A percentile compares a stretch with the other conserved stretches of the same genome.
Evolutionary conservation across 35 echinoderm and acorn worm species (phyloP).

Genomic region (Apostichopus parvimensis): DNA sequence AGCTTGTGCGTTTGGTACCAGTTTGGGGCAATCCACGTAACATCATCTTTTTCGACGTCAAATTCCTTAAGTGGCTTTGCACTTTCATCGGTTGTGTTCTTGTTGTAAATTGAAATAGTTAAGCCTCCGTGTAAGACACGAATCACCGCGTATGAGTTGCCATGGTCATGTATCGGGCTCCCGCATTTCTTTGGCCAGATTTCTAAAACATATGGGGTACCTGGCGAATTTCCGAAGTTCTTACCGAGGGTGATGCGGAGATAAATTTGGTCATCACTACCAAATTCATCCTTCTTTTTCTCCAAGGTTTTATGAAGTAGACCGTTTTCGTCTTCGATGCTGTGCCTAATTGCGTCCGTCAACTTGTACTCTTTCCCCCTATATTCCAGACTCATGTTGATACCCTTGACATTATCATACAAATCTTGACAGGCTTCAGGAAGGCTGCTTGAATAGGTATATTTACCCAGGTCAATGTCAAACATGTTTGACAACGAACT

Average conservation of each 20-base stretch:
- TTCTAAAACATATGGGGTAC: constrained; percentile 59
- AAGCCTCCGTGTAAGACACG: too few species aligned
- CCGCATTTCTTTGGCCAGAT: constrained; percentile 38
- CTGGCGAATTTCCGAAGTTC: constrained; percentile 54
- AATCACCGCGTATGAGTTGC: too few species aligned
- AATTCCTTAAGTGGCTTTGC: too few species aligned
- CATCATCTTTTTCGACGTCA: too few species aligned
- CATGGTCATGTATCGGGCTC: too few species aligned
- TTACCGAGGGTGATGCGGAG: constrained; percentile 45
- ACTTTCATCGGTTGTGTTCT: too few species aligned
- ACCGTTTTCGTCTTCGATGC: constrained; percentile 1
- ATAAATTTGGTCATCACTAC: constrained; percentile 12
- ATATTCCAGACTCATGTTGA: not conserved
- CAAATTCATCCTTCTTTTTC: constrained; percentile 31
- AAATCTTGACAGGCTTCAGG: constrained; percentile 29
- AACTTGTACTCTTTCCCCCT: constrained; percentile 6
- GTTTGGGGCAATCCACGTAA: not conserved
- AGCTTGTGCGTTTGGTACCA: constrained; percentile 64
- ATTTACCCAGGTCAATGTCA: constrained; percentile 39
- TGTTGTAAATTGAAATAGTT: too few species aligned
- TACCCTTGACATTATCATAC: constrained; percentile 26
- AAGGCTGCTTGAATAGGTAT: constrained; percentile 36
- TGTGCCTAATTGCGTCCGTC: constrained; percentile 51
- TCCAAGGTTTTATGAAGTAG: constrained; percentile 3
- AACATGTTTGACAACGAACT: constrained; percentile 52